Evolutionary conservation across 92 coral and sea anemone species (phyloP), one percentile per base, ranked within the genome.

Genomic region (Bergia sp.): DNA sequence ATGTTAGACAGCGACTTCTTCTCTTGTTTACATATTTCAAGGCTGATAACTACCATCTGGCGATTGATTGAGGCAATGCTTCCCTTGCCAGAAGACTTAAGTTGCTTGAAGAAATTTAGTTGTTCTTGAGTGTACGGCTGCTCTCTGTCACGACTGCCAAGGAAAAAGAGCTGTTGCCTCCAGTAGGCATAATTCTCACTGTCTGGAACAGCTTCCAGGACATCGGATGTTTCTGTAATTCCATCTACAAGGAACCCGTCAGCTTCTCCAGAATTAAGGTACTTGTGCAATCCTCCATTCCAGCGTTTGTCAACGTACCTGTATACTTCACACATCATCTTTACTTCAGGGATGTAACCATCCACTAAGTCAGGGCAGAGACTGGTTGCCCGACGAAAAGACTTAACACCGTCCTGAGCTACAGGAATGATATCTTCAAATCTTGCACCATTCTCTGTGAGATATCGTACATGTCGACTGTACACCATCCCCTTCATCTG

Each of bases 401-500:
- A 86, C 47, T 82, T 74, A 10, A 92, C 94, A 21, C 94, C 94
- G 45, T 85, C 87, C 20, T 82, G 58, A 44, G 94, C 95, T 67
- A 80, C 76, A 1, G 81, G 69, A 58, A 88, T 87, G 15, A 93
- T 85, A 37, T 69, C 44, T 3, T 42, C 82, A 5, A 90, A 23
- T 2, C 79, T 49, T 10, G 95, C 92, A 9, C 65, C 23, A 16
- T 37, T 38, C 73, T 18, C 76, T 57, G 86, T 87, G 7, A 91
- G 85, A 81, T 89, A 47, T 7, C 42, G 0, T 50, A 94, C 94
- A n/a, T 94, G 91, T 0, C 96, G 91, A 38, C 91, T 94, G 85
- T 90, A 94, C 11, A 94, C 94, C 20, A 94, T 76, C 7, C 94
- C 96, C 86, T 92, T 92, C 96, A 94, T 94, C 69, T 94, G 96